Conservation (phyloP, 2,797 vertebrate genomes). For the Synaphobranchus kaupii region DNA sequence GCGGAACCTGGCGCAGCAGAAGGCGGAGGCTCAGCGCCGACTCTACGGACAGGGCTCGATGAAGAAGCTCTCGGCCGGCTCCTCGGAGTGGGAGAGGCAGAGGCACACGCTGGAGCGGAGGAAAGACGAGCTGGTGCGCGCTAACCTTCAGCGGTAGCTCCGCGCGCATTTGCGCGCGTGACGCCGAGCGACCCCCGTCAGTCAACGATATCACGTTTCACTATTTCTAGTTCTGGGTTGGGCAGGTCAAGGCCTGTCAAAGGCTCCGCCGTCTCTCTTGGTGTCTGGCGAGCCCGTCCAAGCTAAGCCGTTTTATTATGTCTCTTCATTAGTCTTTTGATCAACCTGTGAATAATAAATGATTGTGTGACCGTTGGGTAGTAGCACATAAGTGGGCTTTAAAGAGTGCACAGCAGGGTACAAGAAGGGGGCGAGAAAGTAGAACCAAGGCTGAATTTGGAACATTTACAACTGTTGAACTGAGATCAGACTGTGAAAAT, state of each 20-base stretch:
- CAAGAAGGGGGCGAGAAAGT: conserved; percentile 37
- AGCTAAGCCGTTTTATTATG: conserved; percentile 46
- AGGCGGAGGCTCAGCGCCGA: conserved; percentile 91
- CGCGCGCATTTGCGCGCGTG: too few species aligned
- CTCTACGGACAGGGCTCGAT: conserved; percentile 91
- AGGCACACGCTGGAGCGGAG: conserved; percentile 89
- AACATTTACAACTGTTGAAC: conserved; percentile 50
- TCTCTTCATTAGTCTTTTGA: conserved; percentile 71
- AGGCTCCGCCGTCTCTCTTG: conserved; percentile 31
- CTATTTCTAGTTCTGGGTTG: conserved; percentile 20
- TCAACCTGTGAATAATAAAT: conserved; percentile 63
- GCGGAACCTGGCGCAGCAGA: conserved; percentile 93
- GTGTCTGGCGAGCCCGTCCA: conserved; percentile 54
- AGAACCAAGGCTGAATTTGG: conserved; percentile 56
- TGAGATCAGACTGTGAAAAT: conserved; percentile 53
- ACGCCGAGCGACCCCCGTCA: not conserved
- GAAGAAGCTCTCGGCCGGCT: conserved; percentile 84
- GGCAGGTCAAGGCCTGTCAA: not conserved
- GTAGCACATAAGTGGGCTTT: conserved; percentile 54
- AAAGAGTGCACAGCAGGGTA: conserved; percentile 47
- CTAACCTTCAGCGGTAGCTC: not conserved
- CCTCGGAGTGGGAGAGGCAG: conserved; percentile 94
- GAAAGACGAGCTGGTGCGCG: conserved; percentile 88
- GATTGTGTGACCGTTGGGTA: conserved; percentile 54
- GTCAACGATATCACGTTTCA: conserved; percentile 26